Conservation (phyloP, 2,113 vertebrate species). For the Proterorhinus semilunaris region DNA sequence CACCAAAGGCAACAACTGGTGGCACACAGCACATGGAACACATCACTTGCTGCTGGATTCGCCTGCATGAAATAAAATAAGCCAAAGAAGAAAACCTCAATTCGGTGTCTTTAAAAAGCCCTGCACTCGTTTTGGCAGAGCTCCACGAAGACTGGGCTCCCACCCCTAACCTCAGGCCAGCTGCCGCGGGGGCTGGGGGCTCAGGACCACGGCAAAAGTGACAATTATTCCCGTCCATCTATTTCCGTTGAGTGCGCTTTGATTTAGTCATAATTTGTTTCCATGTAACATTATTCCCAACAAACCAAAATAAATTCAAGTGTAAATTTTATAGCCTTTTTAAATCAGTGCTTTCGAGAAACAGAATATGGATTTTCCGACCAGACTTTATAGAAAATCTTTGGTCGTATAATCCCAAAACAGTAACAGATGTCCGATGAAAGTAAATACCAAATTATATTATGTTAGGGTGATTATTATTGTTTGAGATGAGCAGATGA, state of each 20-base stretch:
- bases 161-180: constrained; percentile 70
- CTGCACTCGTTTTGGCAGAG: constrained; percentile 58
- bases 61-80: constrained; percentile 69
- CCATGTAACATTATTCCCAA: neutral
- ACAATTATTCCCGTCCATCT: neutral
- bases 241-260: neutral
- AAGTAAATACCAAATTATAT: too few species aligned
- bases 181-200: constrained; percentile 71
- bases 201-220: constrained; percentile 46
- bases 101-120: constrained; percentile 70
- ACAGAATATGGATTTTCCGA: neutral
- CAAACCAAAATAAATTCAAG: neutral
- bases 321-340: neutral
- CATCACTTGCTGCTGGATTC: constrained; percentile 65
- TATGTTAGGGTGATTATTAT: too few species aligned
- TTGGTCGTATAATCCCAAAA: neutral
- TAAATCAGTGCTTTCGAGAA: neutral
- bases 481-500: too few species aligned
- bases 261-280: neutral
- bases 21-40: constrained; percentile 72
- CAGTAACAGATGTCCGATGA: too few species aligned
- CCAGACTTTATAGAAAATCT: neutral
- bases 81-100: constrained; percentile 72
- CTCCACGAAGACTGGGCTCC: constrained; percentile 71
- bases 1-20: constrained; percentile 53